phyloP scores from a whole-genome alignment of 1,140 invertebrate species.

The Drosophila virilis region DNA sequence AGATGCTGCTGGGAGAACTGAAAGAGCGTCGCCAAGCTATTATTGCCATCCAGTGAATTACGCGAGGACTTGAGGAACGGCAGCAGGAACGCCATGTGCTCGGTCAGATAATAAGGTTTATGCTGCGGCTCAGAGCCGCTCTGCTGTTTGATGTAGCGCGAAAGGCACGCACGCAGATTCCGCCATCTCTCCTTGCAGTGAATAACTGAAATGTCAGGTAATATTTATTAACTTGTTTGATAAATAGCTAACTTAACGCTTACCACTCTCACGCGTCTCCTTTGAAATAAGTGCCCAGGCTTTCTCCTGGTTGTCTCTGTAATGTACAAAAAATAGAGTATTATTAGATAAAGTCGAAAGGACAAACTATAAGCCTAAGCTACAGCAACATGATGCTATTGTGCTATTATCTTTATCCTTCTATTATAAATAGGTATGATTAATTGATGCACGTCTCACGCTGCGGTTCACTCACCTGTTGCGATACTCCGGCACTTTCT shows the following conservation, averaged over 20 bases:
- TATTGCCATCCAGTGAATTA: constrained; percentile 69
- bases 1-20: constrained; percentile 68
- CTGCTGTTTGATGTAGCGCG: constrained; percentile 81
- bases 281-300: constrained; percentile 84
- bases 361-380: too few relatives aligned
- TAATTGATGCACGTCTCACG: not conserved
- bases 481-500: constrained; percentile 81
- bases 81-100: constrained; percentile 82
- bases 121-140: constrained; percentile 74
- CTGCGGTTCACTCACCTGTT: constrained; percentile 67
- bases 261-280: constrained; percentile 77
- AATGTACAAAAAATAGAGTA: not conserved
- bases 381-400: too few relatives aligned
- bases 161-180: constrained; percentile 81
- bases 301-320: constrained; percentile 80
- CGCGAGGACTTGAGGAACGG: constrained; percentile 81
- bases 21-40: constrained; percentile 60
- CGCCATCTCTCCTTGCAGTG: constrained; percentile 84
- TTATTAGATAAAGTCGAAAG: too few relatives aligned
- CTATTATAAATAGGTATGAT: too few relatives aligned
- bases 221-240: not conserved
- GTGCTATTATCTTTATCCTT: too few relatives aligned
- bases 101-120: constrained; percentile 83
- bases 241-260: too few relatives aligned
- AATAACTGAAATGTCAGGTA: constrained; percentile 55